Conservation (phyloP, 2,113 vertebrate species). For the Galeopterus variegatus region DNA sequence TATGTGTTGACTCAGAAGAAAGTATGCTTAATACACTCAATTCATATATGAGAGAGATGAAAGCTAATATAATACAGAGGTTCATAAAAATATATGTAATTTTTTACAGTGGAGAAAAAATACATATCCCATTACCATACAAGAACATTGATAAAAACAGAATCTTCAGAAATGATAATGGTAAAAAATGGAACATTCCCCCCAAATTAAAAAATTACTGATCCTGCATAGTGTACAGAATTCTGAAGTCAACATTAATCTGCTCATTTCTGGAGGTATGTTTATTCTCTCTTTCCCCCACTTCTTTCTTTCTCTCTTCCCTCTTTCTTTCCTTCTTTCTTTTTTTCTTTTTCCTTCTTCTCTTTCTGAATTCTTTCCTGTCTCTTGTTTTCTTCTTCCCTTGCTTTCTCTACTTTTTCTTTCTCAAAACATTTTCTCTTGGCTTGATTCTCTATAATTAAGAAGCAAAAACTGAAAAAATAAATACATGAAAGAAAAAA, state of each 20-base stretch:
- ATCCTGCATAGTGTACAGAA: constrained; percentile 40
- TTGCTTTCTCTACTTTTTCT: not conserved
- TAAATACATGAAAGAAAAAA: not conserved
- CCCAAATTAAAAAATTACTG: constrained; percentile 62
- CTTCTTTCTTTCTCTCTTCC: not conserved
- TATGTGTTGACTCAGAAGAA: constrained; percentile 61
- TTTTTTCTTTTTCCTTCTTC: too few species aligned
- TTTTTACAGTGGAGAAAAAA: not conserved
- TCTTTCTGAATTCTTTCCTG: not conserved
- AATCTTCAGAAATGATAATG: constrained; percentile 72
- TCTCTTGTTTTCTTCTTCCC: not conserved
- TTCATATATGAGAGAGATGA: constrained; percentile 43
- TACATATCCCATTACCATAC: constrained; percentile 41
- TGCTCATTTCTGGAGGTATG: not conserved
- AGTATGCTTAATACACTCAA: constrained; percentile 23
- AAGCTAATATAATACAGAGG: constrained; percentile 59
- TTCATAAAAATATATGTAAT: constrained; percentile 74
- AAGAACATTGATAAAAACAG: constrained; percentile 69
- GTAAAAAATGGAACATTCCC: constrained; percentile 10
- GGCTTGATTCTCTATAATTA: not conserved
- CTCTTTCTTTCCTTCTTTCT: not conserved
- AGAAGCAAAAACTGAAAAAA: not conserved
- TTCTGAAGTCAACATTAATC: constrained; percentile 13
- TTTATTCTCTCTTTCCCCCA: not conserved
- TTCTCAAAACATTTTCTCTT: not conserved